These are phyloP conservation scores for Pleuronectes platessa DNA, from an alignment of 2,113 vertebrate genomes.

Conservation along the genomic window DNA sequence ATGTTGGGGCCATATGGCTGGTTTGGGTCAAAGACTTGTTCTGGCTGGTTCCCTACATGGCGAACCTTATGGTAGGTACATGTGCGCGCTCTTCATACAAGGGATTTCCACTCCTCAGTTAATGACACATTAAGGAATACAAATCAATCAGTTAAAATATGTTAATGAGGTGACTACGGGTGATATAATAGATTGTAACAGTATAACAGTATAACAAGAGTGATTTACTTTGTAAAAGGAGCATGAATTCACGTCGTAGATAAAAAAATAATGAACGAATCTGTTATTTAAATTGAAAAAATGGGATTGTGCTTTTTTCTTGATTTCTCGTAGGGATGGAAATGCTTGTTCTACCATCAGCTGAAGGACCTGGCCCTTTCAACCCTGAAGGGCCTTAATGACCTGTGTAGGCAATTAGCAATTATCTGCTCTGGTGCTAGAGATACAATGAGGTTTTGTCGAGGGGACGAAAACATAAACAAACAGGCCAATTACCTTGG, in stretches of 20 bases:
- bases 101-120: constrained; percentile 50
- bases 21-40: constrained; percentile 67
- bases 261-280: not conserved
- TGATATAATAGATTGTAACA: too few relatives aligned
- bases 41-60: constrained; percentile 51
- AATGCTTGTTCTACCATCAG: constrained; percentile 1
- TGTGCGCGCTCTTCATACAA: constrained; percentile 49
- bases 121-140: constrained; percentile 47
- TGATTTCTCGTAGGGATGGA: not conserved
- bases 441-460: constrained; percentile 20
- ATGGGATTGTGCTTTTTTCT: not conserved
- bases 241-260: too few relatives aligned
- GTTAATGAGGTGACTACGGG: too few relatives aligned
- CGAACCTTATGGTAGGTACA: constrained; percentile 73
- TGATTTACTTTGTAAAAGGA: too few relatives aligned
- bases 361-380: constrained; percentile 7
- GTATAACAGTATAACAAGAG: too few relatives aligned
- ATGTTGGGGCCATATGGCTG: constrained; percentile 65
- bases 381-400: constrained; percentile 30
- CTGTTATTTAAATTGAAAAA: not conserved
- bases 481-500: constrained; percentile 60
- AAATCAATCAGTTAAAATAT: constrained; percentile 52
- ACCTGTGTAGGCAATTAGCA: constrained; percentile 41
- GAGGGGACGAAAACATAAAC: constrained; percentile 41
- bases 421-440: constrained; percentile 20